A percentile compares a stretch with the other conserved stretches of the same genome.
These are phyloP conservation scores for Agonopterix subpropinquella DNA, from an alignment of 2,888 invertebrate genomes.

Conservation along the genomic window DNA sequence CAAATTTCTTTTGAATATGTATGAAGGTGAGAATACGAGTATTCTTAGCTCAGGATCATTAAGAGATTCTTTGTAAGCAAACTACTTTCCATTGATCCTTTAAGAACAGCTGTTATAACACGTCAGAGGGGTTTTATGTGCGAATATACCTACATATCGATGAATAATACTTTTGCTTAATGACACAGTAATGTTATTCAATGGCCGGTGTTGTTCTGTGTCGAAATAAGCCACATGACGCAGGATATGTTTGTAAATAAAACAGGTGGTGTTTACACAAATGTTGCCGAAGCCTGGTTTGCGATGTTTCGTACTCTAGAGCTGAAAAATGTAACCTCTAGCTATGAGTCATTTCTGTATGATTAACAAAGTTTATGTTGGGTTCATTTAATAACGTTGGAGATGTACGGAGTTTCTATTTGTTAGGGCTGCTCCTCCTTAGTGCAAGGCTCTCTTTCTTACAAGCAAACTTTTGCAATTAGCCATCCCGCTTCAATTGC, in stretches of 20 bases:
- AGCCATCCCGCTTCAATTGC: too few relatives aligned
- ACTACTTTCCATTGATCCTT: slow-evolving; percentile 29
- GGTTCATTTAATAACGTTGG: too few relatives aligned
- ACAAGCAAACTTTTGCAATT: too few relatives aligned
- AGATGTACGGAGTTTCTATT: too few relatives aligned
- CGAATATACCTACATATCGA: slow-evolving; percentile 9
- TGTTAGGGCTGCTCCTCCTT: too few relatives aligned
- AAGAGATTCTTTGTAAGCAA: slow-evolving; percentile 7
- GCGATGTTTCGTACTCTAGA: slow-evolving; percentile 18
- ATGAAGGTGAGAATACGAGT: not conserved
- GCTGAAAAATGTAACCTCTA: slow-evolving; percentile 20
- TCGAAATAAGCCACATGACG: slow-evolving; percentile 62
- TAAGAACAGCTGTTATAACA: slow-evolving; percentile 18
- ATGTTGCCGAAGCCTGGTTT: slow-evolving; percentile 24
- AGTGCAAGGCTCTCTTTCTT: too few relatives aligned
- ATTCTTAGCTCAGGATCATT: not conserved
- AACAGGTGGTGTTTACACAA: slow-evolving; percentile 51
- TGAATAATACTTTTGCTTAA: slow-evolving; percentile 34
- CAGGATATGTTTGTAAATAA: slow-evolving; percentile 43
- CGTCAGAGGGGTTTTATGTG: slow-evolving; percentile 24
- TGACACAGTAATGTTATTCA: slow-evolving; percentile 34
- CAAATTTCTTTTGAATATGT: not conserved
- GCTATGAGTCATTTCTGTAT: slow-evolving; percentile 33
- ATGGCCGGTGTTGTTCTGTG: slow-evolving; percentile 27
- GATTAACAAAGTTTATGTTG: not conserved